Evolutionary conservation across 2,888 invertebrate genomes (phyloP).

Genomic region (Lysandra bellargus): DNA sequence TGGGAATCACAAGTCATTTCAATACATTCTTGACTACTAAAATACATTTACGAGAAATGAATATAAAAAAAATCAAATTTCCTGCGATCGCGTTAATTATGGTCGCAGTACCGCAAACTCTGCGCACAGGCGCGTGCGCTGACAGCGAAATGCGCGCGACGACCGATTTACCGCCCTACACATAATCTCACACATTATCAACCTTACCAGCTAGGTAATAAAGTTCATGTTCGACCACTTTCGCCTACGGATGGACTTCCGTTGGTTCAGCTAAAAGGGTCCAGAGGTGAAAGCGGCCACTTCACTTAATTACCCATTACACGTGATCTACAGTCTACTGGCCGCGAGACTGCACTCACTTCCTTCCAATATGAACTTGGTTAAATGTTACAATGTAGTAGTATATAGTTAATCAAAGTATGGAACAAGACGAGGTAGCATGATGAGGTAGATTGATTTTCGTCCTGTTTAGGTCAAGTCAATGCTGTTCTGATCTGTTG

Average conservation of each 20-base stretch:
- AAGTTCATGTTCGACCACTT: neutral
- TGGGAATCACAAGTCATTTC: neutral
- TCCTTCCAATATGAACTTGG: neutral
- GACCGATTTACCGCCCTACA: constrained; percentile 59
- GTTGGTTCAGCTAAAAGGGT: constrained; percentile 14
- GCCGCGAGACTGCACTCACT: neutral
- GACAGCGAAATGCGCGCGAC: constrained; percentile 62
- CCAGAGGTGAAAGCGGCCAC: constrained; percentile 5
- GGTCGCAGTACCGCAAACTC: constrained; percentile 44
- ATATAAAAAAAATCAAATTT: neutral
- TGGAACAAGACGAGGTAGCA: neutral
- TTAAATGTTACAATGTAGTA: neutral
- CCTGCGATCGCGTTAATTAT: constrained; percentile 38
- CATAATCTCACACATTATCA: constrained; percentile 20
- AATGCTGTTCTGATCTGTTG: too few species aligned
- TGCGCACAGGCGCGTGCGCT: constrained; percentile 47
- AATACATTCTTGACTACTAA: neutral
- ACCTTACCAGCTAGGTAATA: constrained; percentile 31
- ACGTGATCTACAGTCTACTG: neutral
- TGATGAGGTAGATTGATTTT: too few species aligned
- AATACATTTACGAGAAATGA: neutral
- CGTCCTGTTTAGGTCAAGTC: too few species aligned
- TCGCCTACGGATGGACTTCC: neutral
- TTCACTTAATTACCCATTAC: constrained; percentile 9
- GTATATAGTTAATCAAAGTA: too few species aligned